A percentile compares a stretch with the other conserved stretches of the same genome.
Conservation (phyloP, 30 jellyfish, hydroid and myxozoan genomes). For the Catostylus mosaicus region DNA sequence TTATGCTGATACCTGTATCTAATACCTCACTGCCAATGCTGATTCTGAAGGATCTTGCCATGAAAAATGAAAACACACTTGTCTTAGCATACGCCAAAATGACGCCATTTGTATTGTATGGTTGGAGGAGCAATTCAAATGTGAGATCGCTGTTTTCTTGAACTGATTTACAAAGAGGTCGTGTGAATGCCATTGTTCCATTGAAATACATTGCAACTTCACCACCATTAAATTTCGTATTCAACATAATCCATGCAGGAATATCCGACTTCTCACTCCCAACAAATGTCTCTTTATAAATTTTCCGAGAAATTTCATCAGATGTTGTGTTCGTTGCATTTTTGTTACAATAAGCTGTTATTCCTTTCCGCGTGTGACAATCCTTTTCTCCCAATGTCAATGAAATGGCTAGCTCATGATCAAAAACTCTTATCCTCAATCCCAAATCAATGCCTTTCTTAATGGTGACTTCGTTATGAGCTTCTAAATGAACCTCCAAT, state of each 20-base stretch:
- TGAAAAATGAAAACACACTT: slow-evolving; percentile 31
- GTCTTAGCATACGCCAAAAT: slow-evolving; percentile 42
- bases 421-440: slow-evolving; percentile 24
- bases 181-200: slow-evolving; percentile 43
- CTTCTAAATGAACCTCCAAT: slow-evolving; percentile 7
- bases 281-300: not conserved
- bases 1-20: slow-evolving; percentile 36
- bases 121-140: slow-evolving; percentile 46
- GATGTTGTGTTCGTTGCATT: slow-evolving; percentile 15
- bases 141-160: slow-evolving; percentile 38
- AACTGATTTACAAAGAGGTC: slow-evolving; percentile 45
- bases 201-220: slow-evolving; percentile 47
- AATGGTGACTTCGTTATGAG: slow-evolving; percentile 18
- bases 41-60: slow-evolving; percentile 30
- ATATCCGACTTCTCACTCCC: slow-evolving; percentile 20
- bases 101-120: slow-evolving; percentile 35
- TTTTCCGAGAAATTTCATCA: not conserved
- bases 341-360: slow-evolving; percentile 19
- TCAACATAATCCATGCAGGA: not conserved
- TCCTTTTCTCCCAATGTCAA: not conserved
- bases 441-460: not conserved
- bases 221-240: slow-evolving; percentile 9
- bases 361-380: slow-evolving; percentile 28
- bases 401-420: slow-evolving; percentile 18
- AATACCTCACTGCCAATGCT: slow-evolving; percentile 18